Evolutionary conservation across 30 jellyfish, hydroid and myxozoan genomes (phyloP), one percentile per base, ranked within the genome.

Genomic region (Haliclystus octoradiatus): DNA sequence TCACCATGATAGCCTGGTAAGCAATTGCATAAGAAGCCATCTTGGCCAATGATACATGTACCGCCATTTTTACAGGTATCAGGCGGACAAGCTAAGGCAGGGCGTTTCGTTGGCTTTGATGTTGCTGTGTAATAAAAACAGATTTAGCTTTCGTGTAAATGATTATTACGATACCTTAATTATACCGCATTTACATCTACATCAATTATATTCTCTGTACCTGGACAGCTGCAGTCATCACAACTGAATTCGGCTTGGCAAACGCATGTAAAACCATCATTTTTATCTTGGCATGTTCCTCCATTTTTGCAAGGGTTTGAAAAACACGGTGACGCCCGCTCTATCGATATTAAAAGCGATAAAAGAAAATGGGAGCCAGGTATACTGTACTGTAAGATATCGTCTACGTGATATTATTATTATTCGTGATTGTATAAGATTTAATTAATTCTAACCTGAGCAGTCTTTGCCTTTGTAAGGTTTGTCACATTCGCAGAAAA

Each of bases 11-110:
- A 86, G 3, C 94, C 96, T 26, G 94, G 79, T 26, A 73, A 40
- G 73, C 96, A 86, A 26, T 79, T 88, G 53, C 96, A 86, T 50
- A 69, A 69, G 33, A 31, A 79, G 0, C 96, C 96, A 15, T 65
- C 68, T 4, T 69, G 68, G 14, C 74, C 34, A n/a, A 46, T 52
- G 47, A 86, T 22, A 63, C 96, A 86, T 7, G 94, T 26, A 23
- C 95, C 96, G 2, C 96, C 96, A 68, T 86, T 86, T 50, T 86
- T 73, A 52, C 96, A 86, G 14, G 80, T 49, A 0, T 64, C 33
- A 27, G 81, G 73, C 1, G 96, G 96, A 50, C 96, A 86, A 5
- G 75, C 65, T 2, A 75, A 0, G 19, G 29, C 52, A 3, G 51
- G 40, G 49, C 31, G 27, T 29, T 22, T 26, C 7, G 66, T 22